Conservation (phyloP, 2,113 vertebrate genomes). For the Hippoglossus stenolepis region DNA sequence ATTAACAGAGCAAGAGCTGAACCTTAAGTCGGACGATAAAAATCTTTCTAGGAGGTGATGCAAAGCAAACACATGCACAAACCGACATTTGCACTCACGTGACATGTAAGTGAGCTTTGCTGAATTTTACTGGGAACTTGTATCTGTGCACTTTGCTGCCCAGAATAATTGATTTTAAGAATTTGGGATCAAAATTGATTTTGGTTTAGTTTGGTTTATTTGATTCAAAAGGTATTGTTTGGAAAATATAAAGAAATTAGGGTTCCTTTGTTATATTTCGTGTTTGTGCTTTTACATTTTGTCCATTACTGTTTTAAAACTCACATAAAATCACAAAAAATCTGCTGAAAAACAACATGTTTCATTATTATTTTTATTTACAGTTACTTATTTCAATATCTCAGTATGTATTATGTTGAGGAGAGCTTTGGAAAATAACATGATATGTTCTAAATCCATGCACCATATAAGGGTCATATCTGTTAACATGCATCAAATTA, state of each 20-base stretch:
- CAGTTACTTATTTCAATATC: neutral
- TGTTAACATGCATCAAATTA: neutral
- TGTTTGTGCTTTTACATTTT: neutral
- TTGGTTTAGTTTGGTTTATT: too few species aligned
- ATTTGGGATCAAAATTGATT: too few species aligned
- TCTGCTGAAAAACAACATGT: neutral
- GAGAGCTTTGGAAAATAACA: neutral
- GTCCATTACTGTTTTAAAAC: neutral
- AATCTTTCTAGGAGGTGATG: neutral
- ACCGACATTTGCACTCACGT: neutral
- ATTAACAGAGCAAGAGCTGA: slow-evolving; percentile 1
- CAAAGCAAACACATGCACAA: neutral
- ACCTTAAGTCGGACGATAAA: neutral
- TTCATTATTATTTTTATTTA: neutral
- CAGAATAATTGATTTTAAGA: too few species aligned
- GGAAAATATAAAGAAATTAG: neutral
- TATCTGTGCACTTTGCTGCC: too few species aligned
- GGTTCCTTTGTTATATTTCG: neutral
- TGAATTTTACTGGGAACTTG: neutral
- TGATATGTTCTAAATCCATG: neutral
- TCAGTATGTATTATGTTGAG: neutral
- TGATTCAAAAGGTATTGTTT: too few species aligned
- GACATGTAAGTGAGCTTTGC: neutral
- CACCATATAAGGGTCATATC: neutral
- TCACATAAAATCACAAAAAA: neutral